Evolutionary conservation across 2,888 invertebrate species (phyloP), one percentile per base, ranked within the genome.

Genomic region (Deilephila elpenor): DNA sequence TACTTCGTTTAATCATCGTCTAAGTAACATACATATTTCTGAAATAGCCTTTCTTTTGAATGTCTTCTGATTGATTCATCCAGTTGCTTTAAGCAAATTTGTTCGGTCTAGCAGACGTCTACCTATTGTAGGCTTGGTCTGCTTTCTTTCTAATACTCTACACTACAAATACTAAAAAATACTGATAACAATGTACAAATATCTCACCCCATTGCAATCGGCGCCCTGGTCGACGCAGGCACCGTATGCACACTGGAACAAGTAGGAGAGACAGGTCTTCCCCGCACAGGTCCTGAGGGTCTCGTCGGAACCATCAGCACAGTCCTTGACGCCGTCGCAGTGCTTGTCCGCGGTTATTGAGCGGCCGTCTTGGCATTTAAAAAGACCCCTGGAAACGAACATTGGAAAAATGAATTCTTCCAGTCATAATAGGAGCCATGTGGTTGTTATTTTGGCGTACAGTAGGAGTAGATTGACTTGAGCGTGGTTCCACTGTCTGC

Each of bases 221-320:
- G 92, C 87, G 29, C 94, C 93, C 3, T 95, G 93, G 78, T 96
- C 95, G 0, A 96, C 93, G 77, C 96, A 96, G 0, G 95, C 96
- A 1, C 96, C 96, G 79, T 96, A 96, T 0, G 91, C 91, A 81
- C 96, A 96, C 61, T 95, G 95, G 86, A 96, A 96, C 72, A 95
- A 91, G 78, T 93, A 95, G 0, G 84, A 76, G 0, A 94, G 93
- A 80, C 96, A 96, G 0, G 74, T 82, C 64, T 85, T 88, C 0
- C 80, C 87, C 0, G 90, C 91, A 77, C 94, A 94, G 0, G 90
- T 83, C 6, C 81, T 78, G 0, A 93, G 80, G 0, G 86, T 88
- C 82, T 94, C 94, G 71, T 94, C 94, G 0, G 91, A 91, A 0
- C 91, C 91, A 70, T 94, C 93, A 0, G 82, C 56, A 76, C 94